Base-by-base conservation (phyloP, 2,113 vertebrate species). In the Zapornia atra region DNA sequence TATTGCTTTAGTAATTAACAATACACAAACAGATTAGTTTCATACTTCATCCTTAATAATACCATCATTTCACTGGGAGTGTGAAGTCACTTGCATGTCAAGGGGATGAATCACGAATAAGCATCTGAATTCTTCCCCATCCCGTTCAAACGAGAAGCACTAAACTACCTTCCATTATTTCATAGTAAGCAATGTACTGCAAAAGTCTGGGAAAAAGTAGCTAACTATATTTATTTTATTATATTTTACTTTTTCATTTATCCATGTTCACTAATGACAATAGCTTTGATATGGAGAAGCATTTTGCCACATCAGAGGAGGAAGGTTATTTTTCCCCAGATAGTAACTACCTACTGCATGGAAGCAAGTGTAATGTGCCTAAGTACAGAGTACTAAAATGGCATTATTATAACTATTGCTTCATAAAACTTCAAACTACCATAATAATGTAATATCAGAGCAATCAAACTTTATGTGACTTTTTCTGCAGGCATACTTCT, bases 341-440 rank as follows among this genome's bases (percentile, higher is more conserved):
- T 24, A 65, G 53, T 56, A 86, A 82, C 53, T 76, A 57, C 34
- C 40, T 84, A 24, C 63, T 70, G 3, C 29, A 92, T 31, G 34
- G 61, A 93, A 91, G 69, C 42, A 71, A 29, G 33, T 59, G 48
- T 92, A 61, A 88, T 86, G 42, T 79, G 50, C 54, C 79, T 82
- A 82, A 94, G 61, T 72, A 61, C 6, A 86, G 88, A 78, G 44
- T 50, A 61, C 69, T 93, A 92, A 92, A 95, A 92, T 82, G 61
- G 38, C 33, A 53, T 77, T 86, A 85, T 80, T 90, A 64, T 70
- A 90, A 82, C 82, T 86, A 57, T 31, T 71, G 51, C 64, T 81
- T 94, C 86, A 75, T 90, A 88, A 92, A 90, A 93, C 61, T 88
- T 91, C 69, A 82, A 71, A 89, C 38, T 61, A 76, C 80, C 48